phyloP scores from a whole-genome alignment of 2,113 vertebrate species.

The Grallaria varia region DNA sequence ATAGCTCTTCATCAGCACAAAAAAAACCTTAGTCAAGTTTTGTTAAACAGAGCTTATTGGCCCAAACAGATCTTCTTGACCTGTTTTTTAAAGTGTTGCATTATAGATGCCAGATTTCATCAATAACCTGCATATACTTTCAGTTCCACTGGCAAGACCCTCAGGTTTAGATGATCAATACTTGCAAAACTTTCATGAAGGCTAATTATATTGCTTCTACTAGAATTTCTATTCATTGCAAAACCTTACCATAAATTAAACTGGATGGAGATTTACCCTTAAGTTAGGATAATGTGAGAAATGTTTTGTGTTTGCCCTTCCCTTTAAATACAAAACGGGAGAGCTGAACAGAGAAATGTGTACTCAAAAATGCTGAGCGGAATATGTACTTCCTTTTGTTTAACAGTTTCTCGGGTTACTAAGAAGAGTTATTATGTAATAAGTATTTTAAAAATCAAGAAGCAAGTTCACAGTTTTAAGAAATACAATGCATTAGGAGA shows the following conservation, averaged over 20 bases:
- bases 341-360: neutral
- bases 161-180: neutral
- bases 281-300: neutral
- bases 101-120: neutral
- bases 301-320: neutral
- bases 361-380: neutral
- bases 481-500: neutral
- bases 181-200: neutral
- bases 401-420: neutral
- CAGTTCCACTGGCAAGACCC: neutral
- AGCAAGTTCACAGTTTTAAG: neutral
- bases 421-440: neutral
- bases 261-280: neutral
- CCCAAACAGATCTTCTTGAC: neutral
- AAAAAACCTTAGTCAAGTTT: neutral
- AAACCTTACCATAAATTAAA: neutral
- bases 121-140: neutral
- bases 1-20: neutral
- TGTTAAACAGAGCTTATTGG: neutral
- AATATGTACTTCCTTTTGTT: neutral
- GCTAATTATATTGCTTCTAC: neutral
- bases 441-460: neutral
- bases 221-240: neutral
- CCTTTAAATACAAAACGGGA: neutral
- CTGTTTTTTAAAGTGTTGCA: neutral